Evolutionary conservation across 1,140 invertebrate species (phyloP), one percentile per base, ranked within the genome.

Genomic region (Aphaenogaster floridana): DNA sequence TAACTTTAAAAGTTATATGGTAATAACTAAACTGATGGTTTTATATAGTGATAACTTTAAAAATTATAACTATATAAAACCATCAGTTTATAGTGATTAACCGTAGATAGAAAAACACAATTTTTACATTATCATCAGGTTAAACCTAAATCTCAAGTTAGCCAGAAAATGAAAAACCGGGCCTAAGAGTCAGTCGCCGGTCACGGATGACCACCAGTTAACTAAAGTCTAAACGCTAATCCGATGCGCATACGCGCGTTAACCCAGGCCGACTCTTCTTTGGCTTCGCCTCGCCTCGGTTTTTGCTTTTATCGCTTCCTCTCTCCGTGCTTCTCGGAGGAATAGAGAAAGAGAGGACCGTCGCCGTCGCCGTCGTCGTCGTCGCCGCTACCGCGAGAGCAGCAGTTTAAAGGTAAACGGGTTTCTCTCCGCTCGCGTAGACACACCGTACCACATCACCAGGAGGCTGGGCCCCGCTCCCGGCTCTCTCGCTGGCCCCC

Each of bases 321-420:
- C 28, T 68, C 45, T 64, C 11, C 13, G 7, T 64, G 8, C 68
- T 45, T 69, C 42, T 15, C 8, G 21, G 36, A 36, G 21, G 48
- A 54, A 21, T 11, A 15, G 50, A 50, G 39, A 34, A 9, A 52
- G 48, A 36, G 36, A 50, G 17, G 59, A 64, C 5, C 61, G 39
- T 52, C 34, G 42, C 15, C 15, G 57, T 34, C 42, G 63, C 11
- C 76, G 63, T 52, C 71, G 45, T 42, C 61, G 8, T 8, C 21
- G 76, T 45, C 77, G 64, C 28, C 72, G 61, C 88, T 69, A 64
- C 86, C 63, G 71, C 86, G 63, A 86, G 79, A 89, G 79, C 80
- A 93, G 84, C 71, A 93, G 91, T 93, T 94, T 94, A 94, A 93
- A 94, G 93, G 93, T 94, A 94, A 94, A 94, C 93, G 90, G 89